Conservation (phyloP, 23 tunicate species). For the Styela clava region DNA sequence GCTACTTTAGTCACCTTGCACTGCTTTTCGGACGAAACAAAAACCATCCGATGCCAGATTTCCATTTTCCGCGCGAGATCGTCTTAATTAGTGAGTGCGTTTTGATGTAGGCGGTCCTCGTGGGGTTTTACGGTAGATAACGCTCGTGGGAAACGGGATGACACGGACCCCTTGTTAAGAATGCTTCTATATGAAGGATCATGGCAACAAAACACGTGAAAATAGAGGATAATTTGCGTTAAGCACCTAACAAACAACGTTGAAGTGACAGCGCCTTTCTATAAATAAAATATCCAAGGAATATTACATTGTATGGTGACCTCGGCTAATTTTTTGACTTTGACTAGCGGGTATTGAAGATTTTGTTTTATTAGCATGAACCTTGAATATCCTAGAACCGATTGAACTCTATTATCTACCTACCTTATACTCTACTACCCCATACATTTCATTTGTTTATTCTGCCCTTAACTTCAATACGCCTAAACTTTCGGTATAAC, state of each 20-base stretch:
- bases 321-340: background rate
- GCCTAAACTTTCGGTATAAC: too few relatives aligned
- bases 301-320: background rate
- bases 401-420: too few relatives aligned
- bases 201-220: background rate
- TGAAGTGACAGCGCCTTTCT: background rate
- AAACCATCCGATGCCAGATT: slow-evolving; percentile 20
- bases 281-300: background rate
- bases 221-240: background rate
- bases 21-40: background rate
- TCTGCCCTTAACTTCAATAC: too few relatives aligned
- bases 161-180: background rate
- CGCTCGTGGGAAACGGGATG: slow-evolving; percentile 23
- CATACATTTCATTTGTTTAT: too few relatives aligned
- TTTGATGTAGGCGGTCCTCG: slow-evolving; percentile 25
- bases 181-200: background rate
- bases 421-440: too few relatives aligned
- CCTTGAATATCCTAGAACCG: too few relatives aligned
- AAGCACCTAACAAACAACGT: background rate
- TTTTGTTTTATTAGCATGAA: too few relatives aligned
- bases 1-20: background rate
- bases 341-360: too few relatives aligned
- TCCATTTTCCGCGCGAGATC: slow-evolving; percentile 26
- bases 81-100: slow-evolving; percentile 35
- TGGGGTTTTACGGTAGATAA: slow-evolving; percentile 39